These are phyloP conservation scores for Ceratosolen fusciceps DNA, from an alignment of 1,140 invertebrate species.

Conservation along the genomic window DNA sequence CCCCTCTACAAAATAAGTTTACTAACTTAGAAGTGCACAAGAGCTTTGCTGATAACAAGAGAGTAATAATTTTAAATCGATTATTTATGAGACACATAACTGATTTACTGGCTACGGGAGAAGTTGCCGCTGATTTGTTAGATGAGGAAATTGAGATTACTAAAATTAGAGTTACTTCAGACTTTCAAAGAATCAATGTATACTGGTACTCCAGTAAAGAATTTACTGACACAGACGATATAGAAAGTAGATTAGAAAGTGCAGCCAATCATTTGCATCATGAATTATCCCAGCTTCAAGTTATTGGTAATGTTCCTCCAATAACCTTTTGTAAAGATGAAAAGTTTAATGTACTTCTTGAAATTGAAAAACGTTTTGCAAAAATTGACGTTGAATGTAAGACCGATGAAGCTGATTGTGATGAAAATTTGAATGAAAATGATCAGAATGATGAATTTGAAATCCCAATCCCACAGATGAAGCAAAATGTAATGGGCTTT, in stretches of 20 bases:
- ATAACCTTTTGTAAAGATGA: slow-evolving; percentile 81
- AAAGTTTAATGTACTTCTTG: slow-evolving; percentile 66
- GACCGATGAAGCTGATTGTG: slow-evolving; percentile 58
- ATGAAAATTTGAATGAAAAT: slow-evolving; percentile 44
- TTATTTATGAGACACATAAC: slow-evolving; percentile 85
- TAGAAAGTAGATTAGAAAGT: slow-evolving; percentile 72
- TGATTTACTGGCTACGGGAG: slow-evolving; percentile 80
- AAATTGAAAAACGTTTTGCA: slow-evolving; percentile 74
- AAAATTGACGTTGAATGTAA: slow-evolving; percentile 77
- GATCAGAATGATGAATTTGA: slow-evolving; percentile 59
- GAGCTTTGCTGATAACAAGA: slow-evolving; percentile 36
- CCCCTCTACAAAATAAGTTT: not conserved
- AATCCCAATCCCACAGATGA: slow-evolving; percentile 73
- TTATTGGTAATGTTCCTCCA: slow-evolving; percentile 81
- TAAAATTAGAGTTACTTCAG: slow-evolving; percentile 75
- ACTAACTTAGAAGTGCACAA: not conserved
- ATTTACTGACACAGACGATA: slow-evolving; percentile 57
- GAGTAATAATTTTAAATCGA: slow-evolving; percentile 80
- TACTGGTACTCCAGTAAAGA: slow-evolving; percentile 77
- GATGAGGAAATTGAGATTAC: slow-evolving; percentile 79
- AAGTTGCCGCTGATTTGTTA: slow-evolving; percentile 73
- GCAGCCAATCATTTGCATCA: slow-evolving; percentile 75
- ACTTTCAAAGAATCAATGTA: slow-evolving; percentile 78
- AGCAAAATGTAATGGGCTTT: slow-evolving; percentile 79
- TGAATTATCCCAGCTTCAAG: slow-evolving; percentile 76